Base-by-base conservation (phyloP, 1,140 invertebrate species). In the Lutraria rhynchaena region DNA sequence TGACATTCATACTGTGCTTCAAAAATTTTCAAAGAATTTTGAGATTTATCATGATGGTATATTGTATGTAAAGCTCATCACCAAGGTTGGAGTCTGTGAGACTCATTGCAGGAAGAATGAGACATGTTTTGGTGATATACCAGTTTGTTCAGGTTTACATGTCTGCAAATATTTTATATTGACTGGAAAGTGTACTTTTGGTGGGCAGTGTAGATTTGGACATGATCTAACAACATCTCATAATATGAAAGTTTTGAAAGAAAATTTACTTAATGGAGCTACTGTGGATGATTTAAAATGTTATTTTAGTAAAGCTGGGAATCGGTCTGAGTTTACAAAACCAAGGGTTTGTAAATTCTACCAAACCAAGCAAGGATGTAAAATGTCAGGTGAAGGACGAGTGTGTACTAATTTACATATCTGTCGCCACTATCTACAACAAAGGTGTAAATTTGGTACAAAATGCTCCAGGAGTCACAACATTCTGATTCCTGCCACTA, bases 281-380 rank as follows among this genome's bases (percentile, higher is more conserved):
- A 3, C 60, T n/a, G 61, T 27, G 1, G 17, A 37, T 3, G 41
- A 51, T 67, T 31, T 77, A 29, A 51, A 67, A 44, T 37, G 51
- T 22, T 27, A 63, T 27, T 44, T 73, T 19, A n/a, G 31, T 3
- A 15, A 22, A 11, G 9, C 53, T 9, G 70, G 58, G n/a, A 73
- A 29, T 19, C 29, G 70, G n/a, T n/a, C n/a, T 41, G 37, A 41
- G 15, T 41, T 5, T 41, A 51, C 75, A 1, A 24, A 37, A 5
- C 75, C 61, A 53, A 65, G 35, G 44, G 55, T 77, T 17, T 77
- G 75, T 44, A 67, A 67, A 35, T 77, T 77, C 33, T 77, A 77
- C 61, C 65, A 77, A 24, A 46, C 63, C 15, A 44, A 67, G n/a
- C 60, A 1, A 53, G 75, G 75, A 1, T 77, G 75, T 31, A n/a